phyloP scores from a whole-genome alignment of 2,797 vertebrate species.

The Simalia tracyae region DNA sequence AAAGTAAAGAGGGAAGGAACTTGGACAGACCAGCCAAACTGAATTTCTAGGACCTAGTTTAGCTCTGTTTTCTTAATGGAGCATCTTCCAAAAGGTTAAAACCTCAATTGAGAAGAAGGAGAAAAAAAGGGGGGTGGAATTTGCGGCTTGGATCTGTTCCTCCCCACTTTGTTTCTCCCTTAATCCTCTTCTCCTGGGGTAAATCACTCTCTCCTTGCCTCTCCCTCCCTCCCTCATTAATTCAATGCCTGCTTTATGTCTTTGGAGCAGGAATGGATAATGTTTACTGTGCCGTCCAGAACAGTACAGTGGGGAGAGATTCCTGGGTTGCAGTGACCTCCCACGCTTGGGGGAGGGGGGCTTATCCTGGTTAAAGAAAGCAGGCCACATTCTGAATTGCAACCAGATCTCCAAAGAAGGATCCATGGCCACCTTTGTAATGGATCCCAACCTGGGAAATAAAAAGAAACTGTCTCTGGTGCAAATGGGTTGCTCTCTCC shows the following conservation, averaged over 20 bases:
- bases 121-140: not conserved
- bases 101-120: not conserved
- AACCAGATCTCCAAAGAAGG: not conserved
- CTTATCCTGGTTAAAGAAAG: not conserved
- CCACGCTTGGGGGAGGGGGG: not conserved
- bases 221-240: not conserved
- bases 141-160: not conserved
- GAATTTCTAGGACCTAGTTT: not conserved
- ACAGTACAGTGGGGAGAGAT: not conserved
- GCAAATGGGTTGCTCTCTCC: not conserved
- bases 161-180: not conserved
- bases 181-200: not conserved
- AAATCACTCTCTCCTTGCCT: not conserved
- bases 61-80: not conserved
- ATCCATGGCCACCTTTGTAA: not conserved
- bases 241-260: not conserved
- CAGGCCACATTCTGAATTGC: not conserved
- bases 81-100: slow-evolving; percentile 31
- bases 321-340: not conserved
- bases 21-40: slow-evolving; percentile 3
- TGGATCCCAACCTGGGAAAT: not conserved
- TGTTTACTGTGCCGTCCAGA: not conserved
- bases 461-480: too few species aligned
- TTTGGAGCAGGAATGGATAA: not conserved
- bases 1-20: not conserved